These are phyloP conservation scores for Loripinus fragilis DNA, from an alignment of 2,888 invertebrate genomes.

Conservation along the genomic window DNA sequence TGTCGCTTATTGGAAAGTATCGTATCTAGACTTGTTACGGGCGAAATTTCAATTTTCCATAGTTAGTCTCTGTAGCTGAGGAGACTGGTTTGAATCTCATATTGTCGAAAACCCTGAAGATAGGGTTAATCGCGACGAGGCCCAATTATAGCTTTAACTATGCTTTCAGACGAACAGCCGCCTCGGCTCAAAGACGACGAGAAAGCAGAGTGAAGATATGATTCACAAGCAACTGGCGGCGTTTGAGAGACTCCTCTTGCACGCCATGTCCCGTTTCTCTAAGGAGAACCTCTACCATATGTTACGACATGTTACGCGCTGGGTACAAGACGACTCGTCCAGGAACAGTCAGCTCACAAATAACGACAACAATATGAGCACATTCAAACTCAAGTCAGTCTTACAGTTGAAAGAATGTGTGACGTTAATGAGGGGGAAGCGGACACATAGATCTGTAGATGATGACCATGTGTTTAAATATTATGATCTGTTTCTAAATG, in stretches of 20 bases:
- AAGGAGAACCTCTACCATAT: constrained; percentile 68
- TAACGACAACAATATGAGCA: background rate
- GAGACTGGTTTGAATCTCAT: no score
- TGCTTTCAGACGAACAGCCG: constrained; percentile 51
- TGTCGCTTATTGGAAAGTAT: no score
- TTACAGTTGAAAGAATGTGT: constrained; percentile 58
- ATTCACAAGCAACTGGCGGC: constrained; percentile 70
- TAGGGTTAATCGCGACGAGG: no score
- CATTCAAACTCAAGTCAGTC: constrained; percentile 60
- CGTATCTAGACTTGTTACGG: no score
- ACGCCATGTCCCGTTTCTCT: constrained; percentile 75
- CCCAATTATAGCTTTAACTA: no score
- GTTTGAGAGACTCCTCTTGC: constrained; percentile 73
- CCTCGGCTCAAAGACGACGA: constrained; percentile 20
- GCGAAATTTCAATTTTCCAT: no score
- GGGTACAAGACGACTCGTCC: constrained; percentile 41
- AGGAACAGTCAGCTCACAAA: constrained; percentile 15
- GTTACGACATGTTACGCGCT: constrained; percentile 60
- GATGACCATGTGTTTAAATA: constrained; percentile 63
- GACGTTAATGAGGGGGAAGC: constrained; percentile 41
- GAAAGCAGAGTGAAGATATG: constrained; percentile 55
- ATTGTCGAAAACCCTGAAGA: no score
- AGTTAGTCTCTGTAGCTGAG: no score
- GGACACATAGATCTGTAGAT: constrained; percentile 50
- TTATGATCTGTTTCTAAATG: constrained; percentile 73